Evolutionary conservation across 1,140 invertebrate species (phyloP), one percentile per base, ranked within the genome.

Genomic region (Pygmarrhopalites habei): DNA sequence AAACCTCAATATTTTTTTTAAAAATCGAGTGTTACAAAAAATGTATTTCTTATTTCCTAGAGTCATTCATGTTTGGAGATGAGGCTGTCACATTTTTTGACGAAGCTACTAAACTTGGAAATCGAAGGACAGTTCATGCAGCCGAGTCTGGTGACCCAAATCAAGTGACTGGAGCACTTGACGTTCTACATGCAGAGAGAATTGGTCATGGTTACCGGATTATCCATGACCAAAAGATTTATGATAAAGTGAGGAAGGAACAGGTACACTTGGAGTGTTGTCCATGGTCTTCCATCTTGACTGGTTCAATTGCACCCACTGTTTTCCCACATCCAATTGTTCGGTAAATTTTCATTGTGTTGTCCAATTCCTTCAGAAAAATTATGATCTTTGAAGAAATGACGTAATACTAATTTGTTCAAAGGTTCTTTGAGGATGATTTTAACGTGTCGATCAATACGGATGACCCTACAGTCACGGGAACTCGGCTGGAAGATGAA

Each of bases 191-290:
- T 53, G 82, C 79, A 3, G 78, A 82, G 58, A 64, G 83, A 39
- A 80, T 85, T 39, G 83, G 83, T 5, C 83, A 85, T 71, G 83
- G 83, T 1, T 85, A 85, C 66, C 76, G 79, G 62, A 73, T 79
- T 5, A 29, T 82, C 15, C 74, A 81, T 29, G 79, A 84, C 69
- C 49, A 72, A 19, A 61, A 65, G 0, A 64, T 82, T 2, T 85
- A 85, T 65, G 56, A 76, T 30, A 69, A 72, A 44, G 73, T 74
- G 41, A 41, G 74, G 28, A 64, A 74, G 21, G 63, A 75, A 1
- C 65, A 73, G 1, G 69, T 82, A 23, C 83, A 82, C 72, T 76
- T 82, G 59, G 81, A 82, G 71, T 73, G 74, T 1, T 85, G 83
- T 67, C 83, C 83, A 0, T 75, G 76, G 67, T 84, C 83, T 2